Base-by-base conservation (phyloP, 2,888 invertebrate species). In the Dicyrtoma fusca region DNA sequence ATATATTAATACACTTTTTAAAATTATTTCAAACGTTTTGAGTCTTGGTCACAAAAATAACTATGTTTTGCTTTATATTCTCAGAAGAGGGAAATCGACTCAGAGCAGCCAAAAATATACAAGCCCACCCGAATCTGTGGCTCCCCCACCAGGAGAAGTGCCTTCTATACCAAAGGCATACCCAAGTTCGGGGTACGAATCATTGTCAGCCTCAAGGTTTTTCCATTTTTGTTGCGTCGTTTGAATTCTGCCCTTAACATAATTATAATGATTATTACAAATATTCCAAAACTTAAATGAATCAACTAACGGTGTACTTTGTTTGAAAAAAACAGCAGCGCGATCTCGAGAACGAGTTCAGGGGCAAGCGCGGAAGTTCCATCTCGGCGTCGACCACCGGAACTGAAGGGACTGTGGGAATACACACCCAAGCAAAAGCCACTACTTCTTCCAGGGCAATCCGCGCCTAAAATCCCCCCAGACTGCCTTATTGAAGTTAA, bases 321-420 rank as follows among this genome's bases (percentile, higher is more conserved):
- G 34, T 34, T 34, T 34, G 34, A 34, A 34, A 17, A 53, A 19
- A 8, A 3, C 21, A 26, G 26, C 17, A 59, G 26, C 1, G n/a
- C 61, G 21, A 61, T 61, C 11, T 61, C 78, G 0, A 44, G 61
- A 1, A 57, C 72, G 1, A 76, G 76, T 42, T 77, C 77, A 2
- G 23, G 75, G 1, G 66, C 47, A 19, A 78, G 78, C 53, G 76
- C 74, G 21, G 69, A 74, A 11, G 47, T 74, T 11, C 63, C 73
- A 14, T 51, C 10, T 23, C 76, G 69, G 45, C 75, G 78, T 74
- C 70, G 75, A 55, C 75, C 73, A 51, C 42, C 72, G 0, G 79
- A 80, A 63, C n/a, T 80, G 0, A 80, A 80, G 51, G 49, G 64
- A 26, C 42, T 80, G 2, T 68, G 51, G 59, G 74, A 80, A 11